phyloP scores from a whole-genome alignment of 1,140 invertebrate genomes.

The Drosophila virilis region DNA sequence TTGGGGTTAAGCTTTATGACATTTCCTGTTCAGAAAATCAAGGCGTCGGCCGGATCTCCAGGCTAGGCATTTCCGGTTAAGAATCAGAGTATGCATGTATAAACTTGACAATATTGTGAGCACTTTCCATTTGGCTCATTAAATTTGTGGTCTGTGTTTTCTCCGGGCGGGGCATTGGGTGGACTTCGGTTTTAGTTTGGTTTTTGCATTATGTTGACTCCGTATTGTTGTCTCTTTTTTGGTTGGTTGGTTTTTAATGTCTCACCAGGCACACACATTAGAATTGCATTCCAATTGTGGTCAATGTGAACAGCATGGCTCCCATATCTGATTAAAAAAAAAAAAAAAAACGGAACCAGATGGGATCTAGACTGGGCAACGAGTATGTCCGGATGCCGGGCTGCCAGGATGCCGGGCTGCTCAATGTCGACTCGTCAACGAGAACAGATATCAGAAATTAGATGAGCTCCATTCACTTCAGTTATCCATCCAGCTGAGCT shows the following conservation, averaged over 20 bases:
- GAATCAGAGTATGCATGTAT: slow-evolving; percentile 28
- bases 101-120: not conserved
- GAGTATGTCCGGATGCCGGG: no score
- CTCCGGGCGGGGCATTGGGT: no score
- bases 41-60: not conserved
- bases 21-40: slow-evolving; percentile 14
- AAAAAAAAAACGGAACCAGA: slow-evolving; percentile 14
- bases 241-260: slow-evolving; percentile 54
- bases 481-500: slow-evolving; percentile 19
- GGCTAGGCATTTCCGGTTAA: not conserved
- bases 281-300: slow-evolving; percentile 68
- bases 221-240: not conserved
- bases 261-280: slow-evolving; percentile 68
- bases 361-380: not conserved
- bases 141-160: not conserved
- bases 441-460: slow-evolving; percentile 70
- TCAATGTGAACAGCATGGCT: slow-evolving; percentile 22
- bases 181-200: no score
- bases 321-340: slow-evolving; percentile 35
- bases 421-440: slow-evolving; percentile 1
- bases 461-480: slow-evolving; percentile 61
- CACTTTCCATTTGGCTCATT: not conserved
- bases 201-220: not conserved
- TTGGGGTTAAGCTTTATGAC: slow-evolving; percentile 20
- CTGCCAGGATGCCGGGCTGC: not conserved